Percentiles rank a stretch among this genome's conserved stretches.
Conservation (phyloP, 2,113 vertebrate genomes). For the Hystrix cristata region DNA sequence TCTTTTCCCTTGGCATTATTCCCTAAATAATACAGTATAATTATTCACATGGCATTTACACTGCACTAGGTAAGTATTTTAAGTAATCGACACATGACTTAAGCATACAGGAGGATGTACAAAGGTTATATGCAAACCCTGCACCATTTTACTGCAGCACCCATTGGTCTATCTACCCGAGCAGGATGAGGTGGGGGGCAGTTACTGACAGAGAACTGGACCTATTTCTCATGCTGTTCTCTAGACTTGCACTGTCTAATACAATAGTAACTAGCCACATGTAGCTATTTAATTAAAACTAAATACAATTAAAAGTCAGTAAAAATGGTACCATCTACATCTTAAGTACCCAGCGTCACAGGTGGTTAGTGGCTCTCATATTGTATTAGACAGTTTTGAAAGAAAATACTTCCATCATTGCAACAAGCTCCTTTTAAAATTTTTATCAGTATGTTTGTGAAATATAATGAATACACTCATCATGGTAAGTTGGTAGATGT, state of each 20-base stretch:
- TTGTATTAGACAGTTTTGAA: rapidly evolving
- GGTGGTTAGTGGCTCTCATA: not conserved
- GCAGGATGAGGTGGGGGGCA: no score
- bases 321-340: not conserved
- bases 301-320: not conserved
- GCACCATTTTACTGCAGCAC: not conserved
- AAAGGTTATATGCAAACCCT: not conserved
- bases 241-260: rapidly evolving
- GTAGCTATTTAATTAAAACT: not conserved
- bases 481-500: not conserved
- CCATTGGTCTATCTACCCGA: not conserved
- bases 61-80: not conserved
- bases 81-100: not conserved
- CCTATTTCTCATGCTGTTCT: rapidly evolving
- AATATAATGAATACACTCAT: not conserved
- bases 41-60: no score
- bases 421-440: not conserved
- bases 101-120: not conserved
- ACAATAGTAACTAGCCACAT: rapidly evolving
- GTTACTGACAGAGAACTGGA: not conserved
- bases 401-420: not conserved
- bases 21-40: not conserved
- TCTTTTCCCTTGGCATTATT: not conserved
- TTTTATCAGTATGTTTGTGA: not conserved
- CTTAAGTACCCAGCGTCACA: not conserved